These are phyloP conservation scores for Pelusios castaneus DNA, from an alignment of 2,113 vertebrate genomes.

Conservation along the genomic window DNA sequence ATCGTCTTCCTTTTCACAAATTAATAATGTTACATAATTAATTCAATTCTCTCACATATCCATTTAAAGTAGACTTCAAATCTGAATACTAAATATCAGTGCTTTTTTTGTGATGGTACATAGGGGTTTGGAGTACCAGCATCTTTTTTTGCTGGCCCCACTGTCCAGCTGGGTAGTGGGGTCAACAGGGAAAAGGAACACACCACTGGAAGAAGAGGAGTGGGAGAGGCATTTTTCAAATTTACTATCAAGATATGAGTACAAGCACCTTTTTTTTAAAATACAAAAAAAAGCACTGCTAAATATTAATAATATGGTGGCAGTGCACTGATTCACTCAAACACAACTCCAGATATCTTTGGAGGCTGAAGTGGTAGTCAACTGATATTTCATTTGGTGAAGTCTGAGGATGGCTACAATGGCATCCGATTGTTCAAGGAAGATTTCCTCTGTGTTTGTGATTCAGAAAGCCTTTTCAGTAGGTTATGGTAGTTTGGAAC, in stretches of 20 bases:
- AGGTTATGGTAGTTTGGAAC: background rate
- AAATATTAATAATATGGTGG: conserved; percentile 6
- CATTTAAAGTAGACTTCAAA: conserved; percentile 1
- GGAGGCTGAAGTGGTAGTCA: background rate
- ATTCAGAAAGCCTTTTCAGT: background rate
- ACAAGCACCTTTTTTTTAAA: too few species aligned
- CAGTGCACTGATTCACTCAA: conserved; percentile 11
- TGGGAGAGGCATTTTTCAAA: too few species aligned
- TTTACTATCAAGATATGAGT: too few species aligned
- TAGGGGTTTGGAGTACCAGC: too few species aligned
- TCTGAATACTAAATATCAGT: conserved; percentile 17
- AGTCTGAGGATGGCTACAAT: background rate
- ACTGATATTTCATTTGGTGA: background rate
- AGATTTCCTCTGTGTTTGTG: background rate
- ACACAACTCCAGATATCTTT: background rate
- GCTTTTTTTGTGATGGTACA: too few species aligned
- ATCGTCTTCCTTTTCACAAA: background rate
- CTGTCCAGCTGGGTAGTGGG: too few species aligned
- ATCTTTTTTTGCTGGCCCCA: too few species aligned
- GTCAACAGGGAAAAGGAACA: too few species aligned
- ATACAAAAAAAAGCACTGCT: too few species aligned
- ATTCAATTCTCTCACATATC: conserved; percentile 28
- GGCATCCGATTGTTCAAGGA: background rate
- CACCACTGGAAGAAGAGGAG: too few species aligned
- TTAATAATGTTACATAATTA: conserved; percentile 4